A percentile compares a stretch with the other conserved stretches of the same genome.
phyloP scores from a whole-genome alignment of 2,113 vertebrate species.

The Xiphophorus couchianus region DNA sequence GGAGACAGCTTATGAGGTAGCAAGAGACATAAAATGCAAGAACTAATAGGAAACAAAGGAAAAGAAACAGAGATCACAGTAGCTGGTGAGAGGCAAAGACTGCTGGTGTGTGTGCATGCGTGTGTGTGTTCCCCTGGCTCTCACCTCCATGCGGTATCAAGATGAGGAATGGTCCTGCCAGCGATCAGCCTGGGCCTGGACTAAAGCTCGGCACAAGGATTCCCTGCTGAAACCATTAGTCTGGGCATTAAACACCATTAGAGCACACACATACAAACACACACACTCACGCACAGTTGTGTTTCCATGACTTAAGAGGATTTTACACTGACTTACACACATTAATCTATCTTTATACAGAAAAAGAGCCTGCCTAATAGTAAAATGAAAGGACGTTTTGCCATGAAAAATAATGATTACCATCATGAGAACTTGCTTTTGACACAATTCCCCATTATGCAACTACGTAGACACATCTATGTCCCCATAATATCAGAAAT shows the following conservation, averaged over 20 bases:
- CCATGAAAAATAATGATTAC: slow-evolving; percentile 3
- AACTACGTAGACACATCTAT: neutral
- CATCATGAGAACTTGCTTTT: neutral
- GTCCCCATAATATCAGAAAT: neutral
- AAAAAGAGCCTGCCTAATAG: neutral
- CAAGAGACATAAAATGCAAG: slow-evolving; percentile 15
- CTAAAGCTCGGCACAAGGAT: slow-evolving; percentile 71
- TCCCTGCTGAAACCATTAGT: slow-evolving; percentile 79
- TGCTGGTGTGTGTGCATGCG: slow-evolving; percentile 14
- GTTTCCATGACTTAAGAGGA: slow-evolving; percentile 16
- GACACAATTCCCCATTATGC: neutral
- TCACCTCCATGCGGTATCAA: slow-evolving; percentile 71
- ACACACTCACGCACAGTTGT: slow-evolving; percentile 31
- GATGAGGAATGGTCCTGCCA: slow-evolving; percentile 80
- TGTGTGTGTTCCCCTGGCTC: slow-evolving; percentile 65
- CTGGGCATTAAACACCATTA: slow-evolving; percentile 79
- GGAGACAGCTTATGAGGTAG: slow-evolving; percentile 5
- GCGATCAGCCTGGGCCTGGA: slow-evolving; percentile 67
- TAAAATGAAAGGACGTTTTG: neutral
- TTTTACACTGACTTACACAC: slow-evolving; percentile 1
- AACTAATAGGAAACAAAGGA: slow-evolving; percentile 51
- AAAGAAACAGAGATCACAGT: slow-evolving; percentile 38
- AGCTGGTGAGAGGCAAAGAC: slow-evolving; percentile 34
- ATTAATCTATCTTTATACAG: slow-evolving; percentile 1
- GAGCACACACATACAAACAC: slow-evolving; percentile 32